phyloP scores from a whole-genome alignment of 2,888 invertebrate genomes.

The Malachius bipustulatus region DNA sequence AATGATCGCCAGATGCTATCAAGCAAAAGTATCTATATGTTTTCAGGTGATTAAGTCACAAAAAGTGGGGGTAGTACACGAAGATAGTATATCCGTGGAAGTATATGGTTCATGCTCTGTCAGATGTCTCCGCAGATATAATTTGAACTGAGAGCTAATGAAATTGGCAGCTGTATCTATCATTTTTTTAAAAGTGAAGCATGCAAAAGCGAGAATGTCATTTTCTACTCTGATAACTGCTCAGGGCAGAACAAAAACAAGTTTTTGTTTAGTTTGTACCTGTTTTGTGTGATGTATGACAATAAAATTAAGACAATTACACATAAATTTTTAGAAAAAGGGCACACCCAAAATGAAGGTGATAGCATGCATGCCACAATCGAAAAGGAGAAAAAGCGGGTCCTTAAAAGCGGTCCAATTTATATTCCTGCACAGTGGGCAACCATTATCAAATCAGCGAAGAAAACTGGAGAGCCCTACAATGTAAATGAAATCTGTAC shows the following conservation, averaged over 20 bases:
- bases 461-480: slow-evolving; percentile 6
- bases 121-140: too few species aligned
- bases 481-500: slow-evolving; percentile 6
- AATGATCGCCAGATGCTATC: too few species aligned
- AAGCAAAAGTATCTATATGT: too few species aligned
- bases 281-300: slow-evolving; percentile 6
- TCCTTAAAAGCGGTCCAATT: slow-evolving; percentile 6
- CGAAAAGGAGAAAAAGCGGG: slow-evolving; percentile 6
- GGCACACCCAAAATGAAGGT: slow-evolving; percentile 8
- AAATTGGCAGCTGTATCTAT: slow-evolving; percentile 5
- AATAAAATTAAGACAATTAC: slow-evolving; percentile 3
- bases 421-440: slow-evolving; percentile 5
- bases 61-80: too few species aligned
- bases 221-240: slow-evolving; percentile 5
- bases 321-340: too few species aligned
- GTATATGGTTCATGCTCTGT: too few species aligned
- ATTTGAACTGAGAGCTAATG: too few species aligned
- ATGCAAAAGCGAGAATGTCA: slow-evolving; percentile 3
- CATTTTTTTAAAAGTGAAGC: slow-evolving; percentile 4
- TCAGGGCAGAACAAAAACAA: slow-evolving; percentile 6
- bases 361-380: slow-evolving; percentile 7
- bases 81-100: too few species aligned
- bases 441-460: slow-evolving; percentile 4
- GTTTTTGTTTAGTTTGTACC: slow-evolving; percentile 6
- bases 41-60: too few species aligned